Base-by-base conservation (phyloP, 2,888 invertebrate species). In the Drosophila paucipuncta region DNA sequence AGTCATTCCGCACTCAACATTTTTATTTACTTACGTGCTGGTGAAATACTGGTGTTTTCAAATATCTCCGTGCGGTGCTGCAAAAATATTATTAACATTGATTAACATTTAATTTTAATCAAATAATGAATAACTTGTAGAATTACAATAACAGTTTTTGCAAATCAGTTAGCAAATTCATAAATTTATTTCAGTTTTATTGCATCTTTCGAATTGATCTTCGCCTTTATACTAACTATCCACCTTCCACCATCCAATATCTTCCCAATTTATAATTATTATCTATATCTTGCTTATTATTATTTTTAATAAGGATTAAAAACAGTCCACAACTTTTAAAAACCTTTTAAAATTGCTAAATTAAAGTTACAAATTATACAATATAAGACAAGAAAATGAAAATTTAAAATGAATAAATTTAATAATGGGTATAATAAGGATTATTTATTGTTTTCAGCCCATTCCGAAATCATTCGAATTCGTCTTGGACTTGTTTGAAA, bases 21-120 rank as follows among this genome's bases (percentile, higher is more conserved):
- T 64, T 43, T 0, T 2, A 0, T 4, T n/a, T 47, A 91, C 92
- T 92, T 82, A 93, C 93, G 70, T 49, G 89, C 80, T 69, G 95
- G 94, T 37, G 90, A 80, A 77, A 91, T 89, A 66, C 80, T 92
- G 59, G 84, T 91, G 47, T 92, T 92, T 65, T 92, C 92, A 65
- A 83, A 91, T 65, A 92, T 92, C 80, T 94, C 93, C 35, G 95
- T 95, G 80, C 95, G 94, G 85, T 95, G 94, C 94, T 95, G 94
- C 54, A 94, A 93, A 6, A 43, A 33, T 53, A 11, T 4, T 43
- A 22, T 39, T 13, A 25, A 18, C 0, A 37, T 28, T 16, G 2
- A 25, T 54, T 35, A 22, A 4, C 22, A 53, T 22, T 43, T 3
- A 25, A 25, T 7, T 22, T 22, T 6, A 13, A 13, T 3, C 1